These are phyloP conservation scores for Drosophila bifasciata DNA, from an alignment of 1,140 invertebrate species.

Conservation along the genomic window DNA sequence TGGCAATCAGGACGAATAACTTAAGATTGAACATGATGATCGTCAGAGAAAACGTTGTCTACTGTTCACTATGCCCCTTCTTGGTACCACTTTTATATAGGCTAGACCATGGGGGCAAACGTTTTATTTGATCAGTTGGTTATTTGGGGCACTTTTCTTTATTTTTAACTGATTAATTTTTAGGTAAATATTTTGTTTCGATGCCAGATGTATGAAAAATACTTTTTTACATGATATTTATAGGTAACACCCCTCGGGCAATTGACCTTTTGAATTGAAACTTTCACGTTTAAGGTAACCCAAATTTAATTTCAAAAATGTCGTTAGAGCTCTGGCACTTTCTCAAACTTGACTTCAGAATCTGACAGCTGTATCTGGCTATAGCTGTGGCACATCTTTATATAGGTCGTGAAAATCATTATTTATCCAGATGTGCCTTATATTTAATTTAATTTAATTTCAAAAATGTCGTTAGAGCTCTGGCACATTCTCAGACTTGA, in stretches of 20 bases:
- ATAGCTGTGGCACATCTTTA: not conserved
- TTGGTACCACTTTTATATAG: not conserved
- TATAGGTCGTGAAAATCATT: not conserved
- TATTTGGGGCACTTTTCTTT: not conserved
- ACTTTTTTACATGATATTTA: not conserved
- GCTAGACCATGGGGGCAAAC: too few species aligned
- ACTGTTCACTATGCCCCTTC: not conserved
- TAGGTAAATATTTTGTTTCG: conserved; percentile 12
- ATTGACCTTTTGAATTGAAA: not conserved
- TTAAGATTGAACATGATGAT: conserved; percentile 34
- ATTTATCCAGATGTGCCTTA: conserved; percentile 21
- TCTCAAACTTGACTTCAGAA: too few species aligned
- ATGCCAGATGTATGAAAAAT: not conserved
- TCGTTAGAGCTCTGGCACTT: too few species aligned
- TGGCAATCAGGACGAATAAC: conserved; percentile 29
- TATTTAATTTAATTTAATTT: too few species aligned
- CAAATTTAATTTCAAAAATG: too few species aligned
- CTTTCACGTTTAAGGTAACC: not conserved
- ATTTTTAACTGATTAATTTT: conserved; percentile 3
- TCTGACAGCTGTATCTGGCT: not conserved
- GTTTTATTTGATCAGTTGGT: conserved; percentile 34
- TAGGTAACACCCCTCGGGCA: not conserved
- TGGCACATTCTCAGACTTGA: too few species aligned
- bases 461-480: too few species aligned
- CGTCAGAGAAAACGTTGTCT: not conserved